Evolutionary conservation across 2,888 invertebrate species (phyloP), one percentile per base, ranked within the genome.

Genomic region (Hylaea fasciaria): DNA sequence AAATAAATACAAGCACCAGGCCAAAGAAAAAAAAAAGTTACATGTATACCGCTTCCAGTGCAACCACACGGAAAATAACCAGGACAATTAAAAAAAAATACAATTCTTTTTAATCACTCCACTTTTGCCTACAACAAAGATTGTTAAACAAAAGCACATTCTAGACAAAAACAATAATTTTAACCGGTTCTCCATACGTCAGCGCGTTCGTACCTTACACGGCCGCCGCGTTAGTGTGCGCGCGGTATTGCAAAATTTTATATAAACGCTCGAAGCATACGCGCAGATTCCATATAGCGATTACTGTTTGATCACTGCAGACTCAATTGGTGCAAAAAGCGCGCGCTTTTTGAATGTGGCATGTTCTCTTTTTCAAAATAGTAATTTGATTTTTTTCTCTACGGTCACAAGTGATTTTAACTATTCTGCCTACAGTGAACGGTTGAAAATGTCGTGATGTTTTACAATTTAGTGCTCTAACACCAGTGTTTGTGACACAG

Each of bases 181-280:
- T 44, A 59, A 59, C 58, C 45, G 44, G 58, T 59, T 59, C 48
- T 53, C 46, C 22, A 12, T 45, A 59, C 54, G 59, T 54, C 54
- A 60, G 10, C n/a, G 32, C 49, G 22, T 51, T 16, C 10, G 10
- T n/a, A 10, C 49, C 40, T 41, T 14, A 22, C 14, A 59, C 59
- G 11, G 12, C 9, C 14, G 22, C 14, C 3, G 1, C 9, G 3
- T 10, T 4, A 32, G 65, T 66, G 65, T 61, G 64, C 58, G 69
- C 63, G 60, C 44, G 55, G 32, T 59, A 62, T 65, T 67, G 67
- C 65, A 61, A 69, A 69, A 69, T 69, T 67, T 67, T 64, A 69
- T 69, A 67, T 57, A 69, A 67, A 52, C 67, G 41, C 29, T 41
- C 17, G 49, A 14, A 41, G 12, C 53, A 54, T n/a, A 50, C 66